Conservation (phyloP, 2,797 vertebrate genomes). For the Esox lucius region DNA sequence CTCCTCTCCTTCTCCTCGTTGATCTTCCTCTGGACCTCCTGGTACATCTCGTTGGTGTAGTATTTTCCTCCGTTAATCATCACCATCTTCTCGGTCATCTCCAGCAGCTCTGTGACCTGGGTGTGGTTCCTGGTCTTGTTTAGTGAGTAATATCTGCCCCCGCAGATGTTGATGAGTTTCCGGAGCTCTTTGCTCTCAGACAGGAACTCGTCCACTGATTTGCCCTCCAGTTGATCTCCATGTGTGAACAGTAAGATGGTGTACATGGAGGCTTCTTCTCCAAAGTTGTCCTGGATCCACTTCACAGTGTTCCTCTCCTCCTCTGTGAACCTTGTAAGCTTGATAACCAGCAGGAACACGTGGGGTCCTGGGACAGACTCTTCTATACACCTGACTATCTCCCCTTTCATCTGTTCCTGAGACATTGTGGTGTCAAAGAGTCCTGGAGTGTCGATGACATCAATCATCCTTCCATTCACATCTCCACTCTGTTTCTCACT, state of each 20-base stretch:
- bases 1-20: background rate
- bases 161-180: background rate
- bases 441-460: slow-evolving; percentile 36
- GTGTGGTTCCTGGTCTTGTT: background rate
- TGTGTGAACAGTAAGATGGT: slow-evolving; percentile 32
- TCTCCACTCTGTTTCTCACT: slow-evolving; percentile 6
- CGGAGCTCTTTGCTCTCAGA: background rate
- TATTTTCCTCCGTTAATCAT: background rate
- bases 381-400: background rate
- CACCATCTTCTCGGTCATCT: slow-evolving; percentile 21
- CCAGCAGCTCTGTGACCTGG: slow-evolving; percentile 25
- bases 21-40: slow-evolving; percentile 9
- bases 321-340: slow-evolving; percentile 14
- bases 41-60: slow-evolving; percentile 17
- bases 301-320: slow-evolving; percentile 19
- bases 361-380: slow-evolving; percentile 15
- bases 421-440: slow-evolving; percentile 8
- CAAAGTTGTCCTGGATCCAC: slow-evolving; percentile 34
- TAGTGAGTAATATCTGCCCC: slow-evolving; percentile 18
- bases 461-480: slow-evolving; percentile 22
- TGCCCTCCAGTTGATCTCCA: background rate
- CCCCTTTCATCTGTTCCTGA: background rate
- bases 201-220: background rate
- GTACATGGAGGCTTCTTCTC: slow-evolving; percentile 4
- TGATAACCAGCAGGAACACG: slow-evolving; percentile 31